These are phyloP conservation scores for Tonatia bakeri DNA, from an alignment of 2,113 vertebrate genomes.

Conservation along the genomic window DNA sequence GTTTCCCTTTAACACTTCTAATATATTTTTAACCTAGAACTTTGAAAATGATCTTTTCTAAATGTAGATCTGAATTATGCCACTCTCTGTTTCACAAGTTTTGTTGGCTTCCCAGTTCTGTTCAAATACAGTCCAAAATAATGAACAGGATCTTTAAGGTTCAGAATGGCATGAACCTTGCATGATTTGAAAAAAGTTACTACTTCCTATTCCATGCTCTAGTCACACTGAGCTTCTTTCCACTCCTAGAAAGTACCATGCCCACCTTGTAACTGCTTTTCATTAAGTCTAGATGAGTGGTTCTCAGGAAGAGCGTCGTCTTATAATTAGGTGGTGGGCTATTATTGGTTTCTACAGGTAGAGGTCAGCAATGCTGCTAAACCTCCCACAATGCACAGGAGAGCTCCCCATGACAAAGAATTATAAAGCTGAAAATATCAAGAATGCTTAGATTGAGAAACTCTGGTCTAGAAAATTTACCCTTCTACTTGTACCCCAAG, in stretches of 20 bases:
- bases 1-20: background rate
- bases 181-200: background rate
- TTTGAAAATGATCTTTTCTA: background rate
- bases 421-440: background rate
- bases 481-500: background rate
- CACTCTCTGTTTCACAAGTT: background rate
- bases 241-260: background rate
- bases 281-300: background rate
- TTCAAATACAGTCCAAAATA: background rate
- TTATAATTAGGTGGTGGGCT: background rate
- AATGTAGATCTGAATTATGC: background rate
- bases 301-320: background rate
- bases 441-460: background rate
- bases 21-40: background rate
- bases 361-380: background rate
- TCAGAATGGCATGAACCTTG: background rate
- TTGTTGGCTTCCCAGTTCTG: background rate
- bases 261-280: background rate
- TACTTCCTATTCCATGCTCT: background rate
- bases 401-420: background rate
- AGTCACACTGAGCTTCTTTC: background rate
- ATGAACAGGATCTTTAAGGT: background rate
- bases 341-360: background rate
- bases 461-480: background rate
- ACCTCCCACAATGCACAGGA: background rate